Evolutionary conservation across 53 echinoderm and acorn worm genomes (phyloP), one percentile per base, ranked within the genome.

Genomic region (Paelopatides confundens): DNA sequence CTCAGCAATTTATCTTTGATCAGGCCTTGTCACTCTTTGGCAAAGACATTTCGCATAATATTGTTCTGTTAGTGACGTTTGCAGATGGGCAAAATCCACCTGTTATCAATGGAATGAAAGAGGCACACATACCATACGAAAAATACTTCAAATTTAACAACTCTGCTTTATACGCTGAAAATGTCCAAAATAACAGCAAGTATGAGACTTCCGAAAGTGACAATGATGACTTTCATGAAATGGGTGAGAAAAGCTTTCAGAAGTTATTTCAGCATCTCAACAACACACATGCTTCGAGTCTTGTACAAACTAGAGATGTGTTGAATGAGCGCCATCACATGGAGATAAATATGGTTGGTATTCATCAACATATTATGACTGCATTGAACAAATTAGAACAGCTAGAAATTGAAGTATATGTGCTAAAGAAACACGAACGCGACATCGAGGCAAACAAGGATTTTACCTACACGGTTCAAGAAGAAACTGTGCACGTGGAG

Each of bases 41-140:
- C 13, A 93, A 93, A 66, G 93, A 93, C 37, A 93, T 93, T 54
- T 29, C 71, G 4, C 76, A 54, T 12, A 93, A 93, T 82, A 93
- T 93, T 4, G 18, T 86, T 27, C 28, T 90, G 14, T 83, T 93
- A 2, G 86, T 63, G 17, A 93, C 93, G 15, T 93, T 93, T 31
- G 85, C 89, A 26, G 93, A 93, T 37, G 70, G 67, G 6, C 54
- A 70, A 33, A 46, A 10, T 9, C 93, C 93, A 8, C 89, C 93
- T 49, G 88, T 92, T 36, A 7, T 92, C 54, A 85, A 21, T 27
- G 92, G 70, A 36, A 38, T 92, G 1, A 68, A 92, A 33, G 69
- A 62, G 36, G 89, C 89, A 38, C 17, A 92, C 0, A 84, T 92
- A 36, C 92, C 92, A 10, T 89, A 46, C 70, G 77, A 8, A 2